phyloP scores from a whole-genome alignment of 1,140 invertebrate genomes.

The Aphelenchoides fujianensis region DNA sequence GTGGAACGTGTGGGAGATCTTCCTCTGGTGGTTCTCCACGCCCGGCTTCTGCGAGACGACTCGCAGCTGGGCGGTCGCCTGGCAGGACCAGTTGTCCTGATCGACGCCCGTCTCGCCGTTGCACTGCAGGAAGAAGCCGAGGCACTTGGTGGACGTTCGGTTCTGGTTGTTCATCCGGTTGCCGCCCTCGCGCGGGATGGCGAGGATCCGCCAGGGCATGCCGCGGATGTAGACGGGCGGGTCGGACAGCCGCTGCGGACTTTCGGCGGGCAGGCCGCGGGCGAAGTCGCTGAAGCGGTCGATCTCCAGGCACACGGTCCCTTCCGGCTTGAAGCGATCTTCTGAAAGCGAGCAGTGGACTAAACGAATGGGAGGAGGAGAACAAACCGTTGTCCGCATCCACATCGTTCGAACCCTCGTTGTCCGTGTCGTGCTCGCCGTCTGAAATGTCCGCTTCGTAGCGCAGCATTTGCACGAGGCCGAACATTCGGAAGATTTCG shows the following conservation, averaged over 20 bases:
- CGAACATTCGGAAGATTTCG: neutral
- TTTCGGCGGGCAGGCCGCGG: constrained; percentile 21
- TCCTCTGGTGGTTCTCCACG: constrained; percentile 17
- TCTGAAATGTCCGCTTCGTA: neutral
- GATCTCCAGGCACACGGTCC: constrained; percentile 38
- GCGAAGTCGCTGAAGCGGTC: constrained; percentile 40
- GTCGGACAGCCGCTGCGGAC: constrained; percentile 38
- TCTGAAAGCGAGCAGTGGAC: constrained; percentile 4
- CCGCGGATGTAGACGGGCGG: constrained; percentile 45
- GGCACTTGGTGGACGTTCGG: neutral
- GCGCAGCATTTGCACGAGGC: no score
- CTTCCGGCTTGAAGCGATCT: constrained; percentile 43
- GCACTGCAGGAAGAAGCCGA: constrained; percentile 24
- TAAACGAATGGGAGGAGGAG: neutral
- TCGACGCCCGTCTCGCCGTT: constrained; percentile 17
- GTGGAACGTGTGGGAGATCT: constrained; percentile 31
- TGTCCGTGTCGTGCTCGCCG: neutral
- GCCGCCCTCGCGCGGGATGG: constrained; percentile 46
- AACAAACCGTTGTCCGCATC: constrained; percentile 1
- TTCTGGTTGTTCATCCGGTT: neutral
- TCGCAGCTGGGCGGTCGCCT: constrained; percentile 13
- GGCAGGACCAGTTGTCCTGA: constrained; percentile 23
- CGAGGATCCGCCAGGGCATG: constrained; percentile 45
- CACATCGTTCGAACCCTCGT: neutral
- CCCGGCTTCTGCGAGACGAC: constrained; percentile 21